These are phyloP conservation scores for Branchinecta sandiegonensis DNA, from an alignment of 2,888 invertebrate genomes.

Conservation along the genomic window DNA sequence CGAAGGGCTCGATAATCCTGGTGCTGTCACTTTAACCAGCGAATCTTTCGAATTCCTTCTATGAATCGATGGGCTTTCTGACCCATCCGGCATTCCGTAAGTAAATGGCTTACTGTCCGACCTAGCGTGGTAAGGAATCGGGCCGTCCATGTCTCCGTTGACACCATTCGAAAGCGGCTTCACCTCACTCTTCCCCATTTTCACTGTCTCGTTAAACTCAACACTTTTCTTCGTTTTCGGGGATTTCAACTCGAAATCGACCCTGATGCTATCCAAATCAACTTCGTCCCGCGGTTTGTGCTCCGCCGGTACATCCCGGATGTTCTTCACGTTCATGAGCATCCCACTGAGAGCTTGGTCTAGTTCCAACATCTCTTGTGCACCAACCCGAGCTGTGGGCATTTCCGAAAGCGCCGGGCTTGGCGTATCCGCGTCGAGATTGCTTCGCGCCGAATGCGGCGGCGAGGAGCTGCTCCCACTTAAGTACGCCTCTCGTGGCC, in stretches of 20 bases:
- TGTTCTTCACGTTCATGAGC: conserved; percentile 72
- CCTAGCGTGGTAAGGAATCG: conserved; percentile 77
- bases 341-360: conserved; percentile 72
- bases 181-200: conserved; percentile 4
- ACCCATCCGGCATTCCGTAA: conserved; percentile 48
- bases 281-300: conserved; percentile 28
- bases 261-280: conserved; percentile 27
- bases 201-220: conserved; percentile 13
- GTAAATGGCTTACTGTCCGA: conserved; percentile 77
- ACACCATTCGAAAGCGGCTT: conserved; percentile 6
- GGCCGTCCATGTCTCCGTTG: conserved; percentile 17
- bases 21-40: conserved; percentile 17
- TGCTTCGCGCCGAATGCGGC: conserved; percentile 23
- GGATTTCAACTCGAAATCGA: conserved; percentile 17
- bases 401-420: conserved; percentile 34
- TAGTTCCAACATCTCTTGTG: conserved; percentile 43
- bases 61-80: conserved; percentile 26
- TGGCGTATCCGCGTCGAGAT: conserved; percentile 17
- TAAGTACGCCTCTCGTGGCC: conserved; percentile 20
- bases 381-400: not conserved
- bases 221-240: conserved; percentile 9
- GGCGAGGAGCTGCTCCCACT: conserved; percentile 25
- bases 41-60: conserved; percentile 24
- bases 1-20: conserved; percentile 62
- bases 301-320: conserved; percentile 42